phyloP scores from a whole-genome alignment of 1,140 invertebrate species.

The Hyphantria cunea region DNA sequence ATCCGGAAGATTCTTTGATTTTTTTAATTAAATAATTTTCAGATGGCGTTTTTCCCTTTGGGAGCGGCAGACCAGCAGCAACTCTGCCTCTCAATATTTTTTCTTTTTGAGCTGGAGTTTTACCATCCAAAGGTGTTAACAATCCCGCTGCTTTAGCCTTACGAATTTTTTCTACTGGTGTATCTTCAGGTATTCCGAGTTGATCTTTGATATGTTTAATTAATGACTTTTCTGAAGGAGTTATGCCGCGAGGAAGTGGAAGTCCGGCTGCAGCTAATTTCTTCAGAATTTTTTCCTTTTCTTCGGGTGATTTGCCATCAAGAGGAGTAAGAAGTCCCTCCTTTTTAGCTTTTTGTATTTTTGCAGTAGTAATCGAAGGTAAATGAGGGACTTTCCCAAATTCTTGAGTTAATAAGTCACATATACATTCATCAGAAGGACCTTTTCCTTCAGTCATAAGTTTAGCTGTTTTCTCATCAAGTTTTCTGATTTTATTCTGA shows the following conservation, averaged over 20 bases:
- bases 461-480: conserved; percentile 13
- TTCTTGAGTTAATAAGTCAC: conserved; percentile 41
- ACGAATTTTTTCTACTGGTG: too few relatives aligned
- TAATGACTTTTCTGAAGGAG: conserved; percentile 48
- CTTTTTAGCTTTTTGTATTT: background rate
- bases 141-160: too few relatives aligned
- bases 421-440: conserved; percentile 42
- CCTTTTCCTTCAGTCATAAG: conserved; percentile 34
- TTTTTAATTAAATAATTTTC: conserved; percentile 43
- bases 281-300: conserved; percentile 39
- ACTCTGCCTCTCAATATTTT: conserved; percentile 44
- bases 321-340: conserved; percentile 39
- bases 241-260: conserved; percentile 42
- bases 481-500: conserved; percentile 25
- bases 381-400: conserved; percentile 35
- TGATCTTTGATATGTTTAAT: conserved; percentile 10
- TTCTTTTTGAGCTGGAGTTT: conserved; percentile 42
- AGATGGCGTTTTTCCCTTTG: conserved; percentile 42
- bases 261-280: conserved; percentile 34
- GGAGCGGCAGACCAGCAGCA: conserved; percentile 39
- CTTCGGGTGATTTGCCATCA: conserved; percentile 20
- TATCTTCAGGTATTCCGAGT: too few relatives aligned
- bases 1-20: conserved; percentile 24
- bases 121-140: conserved; percentile 22
- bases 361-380: background rate